Evolutionary conservation across 2,888 invertebrate genomes (phyloP).

Genomic region (Drosophila subsilvestris): DNA sequence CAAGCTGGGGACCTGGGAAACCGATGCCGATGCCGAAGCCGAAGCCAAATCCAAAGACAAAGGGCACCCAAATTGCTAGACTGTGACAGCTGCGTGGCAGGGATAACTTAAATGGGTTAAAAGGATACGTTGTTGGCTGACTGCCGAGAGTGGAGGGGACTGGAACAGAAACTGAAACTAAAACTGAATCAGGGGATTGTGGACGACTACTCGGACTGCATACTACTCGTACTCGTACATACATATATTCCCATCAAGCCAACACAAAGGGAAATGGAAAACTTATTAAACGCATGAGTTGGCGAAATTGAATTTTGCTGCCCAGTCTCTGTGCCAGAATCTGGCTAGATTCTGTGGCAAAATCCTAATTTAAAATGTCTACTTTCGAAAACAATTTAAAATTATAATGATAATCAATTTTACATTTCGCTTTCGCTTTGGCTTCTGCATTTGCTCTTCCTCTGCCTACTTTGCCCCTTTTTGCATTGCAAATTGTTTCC

Average conservation of each 20-base stretch:
- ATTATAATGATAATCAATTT: constrained; percentile 78
- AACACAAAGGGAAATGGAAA: constrained; percentile 15
- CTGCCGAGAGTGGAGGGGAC: constrained; percentile 51
- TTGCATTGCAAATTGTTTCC: constrained; percentile 63
- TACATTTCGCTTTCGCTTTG: constrained; percentile 30
- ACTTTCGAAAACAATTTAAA: constrained; percentile 64
- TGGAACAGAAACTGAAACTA: no score
- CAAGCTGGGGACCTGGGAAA: not conserved
- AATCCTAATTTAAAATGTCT: constrained; percentile 32
- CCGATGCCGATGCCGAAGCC: constrained; percentile 1
- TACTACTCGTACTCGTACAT: not conserved
- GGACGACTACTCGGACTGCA: not conserved
- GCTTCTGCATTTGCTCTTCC: not conserved
- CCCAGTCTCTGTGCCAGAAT: not conserved
- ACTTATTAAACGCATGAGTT: constrained; percentile 47
- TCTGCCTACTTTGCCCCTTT: constrained; percentile 2
- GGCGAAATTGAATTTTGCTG: constrained; percentile 39
- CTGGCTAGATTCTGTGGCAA: constrained; percentile 26
- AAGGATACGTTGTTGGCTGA: constrained; percentile 60
- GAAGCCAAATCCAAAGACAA: constrained; percentile 57
- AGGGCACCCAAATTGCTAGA: constrained; percentile 73
- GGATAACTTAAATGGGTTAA: constrained; percentile 79
- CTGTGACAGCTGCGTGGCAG: constrained; percentile 79
- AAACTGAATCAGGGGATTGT: constrained; percentile 33
- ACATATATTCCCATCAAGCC: not conserved